These are phyloP conservation scores for Scaptomyza cyrtandrae DNA, from an alignment of 2,888 invertebrate species.

Conservation along the genomic window DNA sequence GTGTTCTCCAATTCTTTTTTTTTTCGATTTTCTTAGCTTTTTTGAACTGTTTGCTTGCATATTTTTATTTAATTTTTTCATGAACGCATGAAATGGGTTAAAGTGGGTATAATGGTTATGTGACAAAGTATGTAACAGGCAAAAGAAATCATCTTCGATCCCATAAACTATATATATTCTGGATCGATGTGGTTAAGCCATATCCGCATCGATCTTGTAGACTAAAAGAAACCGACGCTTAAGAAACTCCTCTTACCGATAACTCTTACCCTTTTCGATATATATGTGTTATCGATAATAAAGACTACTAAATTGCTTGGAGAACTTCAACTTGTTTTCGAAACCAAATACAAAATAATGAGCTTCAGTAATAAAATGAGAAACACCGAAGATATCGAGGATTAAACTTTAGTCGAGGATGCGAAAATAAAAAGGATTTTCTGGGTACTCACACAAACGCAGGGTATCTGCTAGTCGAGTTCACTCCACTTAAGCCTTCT, in stretches of 20 bases:
- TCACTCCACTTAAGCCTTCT: not conserved
- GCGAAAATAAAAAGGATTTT: not conserved
- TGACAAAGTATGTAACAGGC: not conserved
- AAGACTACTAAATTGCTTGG: no score
- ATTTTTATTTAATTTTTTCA: not conserved
- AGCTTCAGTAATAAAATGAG: not conserved
- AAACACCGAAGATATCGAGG: not conserved
- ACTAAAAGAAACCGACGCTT: no score
- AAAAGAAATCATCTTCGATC: no score
- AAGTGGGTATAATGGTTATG: not conserved
- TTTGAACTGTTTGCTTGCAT: constrained; percentile 13
- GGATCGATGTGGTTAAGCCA: no score
- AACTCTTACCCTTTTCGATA: no score
- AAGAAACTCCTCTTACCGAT: no score
- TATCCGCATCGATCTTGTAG: no score
- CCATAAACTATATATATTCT: no score
- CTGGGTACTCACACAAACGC: not conserved
- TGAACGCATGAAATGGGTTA: not conserved
- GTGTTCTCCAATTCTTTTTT: constrained; percentile 23
- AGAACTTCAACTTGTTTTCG: no score
- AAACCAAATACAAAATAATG: not conserved
- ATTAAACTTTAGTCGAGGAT: not conserved
- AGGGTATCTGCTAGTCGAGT: not conserved
- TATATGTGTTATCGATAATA: not conserved
- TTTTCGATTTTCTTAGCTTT: constrained; percentile 31